phyloP scores from a whole-genome alignment of 2,113 vertebrate genomes.

The Boleophthalmus pectinirostris region DNA sequence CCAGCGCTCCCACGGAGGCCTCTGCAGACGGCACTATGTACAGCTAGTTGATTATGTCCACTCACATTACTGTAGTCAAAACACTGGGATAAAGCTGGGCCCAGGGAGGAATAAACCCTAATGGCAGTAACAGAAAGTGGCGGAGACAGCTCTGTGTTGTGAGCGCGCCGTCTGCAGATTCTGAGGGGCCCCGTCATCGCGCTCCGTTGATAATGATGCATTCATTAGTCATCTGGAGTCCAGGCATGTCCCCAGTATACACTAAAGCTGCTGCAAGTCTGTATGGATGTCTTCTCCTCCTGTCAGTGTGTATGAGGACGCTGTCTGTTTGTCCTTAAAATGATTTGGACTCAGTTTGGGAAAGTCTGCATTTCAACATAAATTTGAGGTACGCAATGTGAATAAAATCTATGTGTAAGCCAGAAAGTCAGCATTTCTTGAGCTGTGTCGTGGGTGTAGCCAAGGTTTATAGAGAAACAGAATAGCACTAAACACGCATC shows the following conservation, averaged over 20 bases:
- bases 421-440: conserved; percentile 1
- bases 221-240: conserved; percentile 64
- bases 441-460: background rate
- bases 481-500: background rate
- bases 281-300: background rate
- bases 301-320: conserved; percentile 8
- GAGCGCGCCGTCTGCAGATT: conserved; percentile 58
- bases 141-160: conserved; percentile 45
- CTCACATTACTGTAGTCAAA: conserved; percentile 57
- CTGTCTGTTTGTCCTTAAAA: conserved; percentile 13
- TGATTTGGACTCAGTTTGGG: conserved; percentile 35
- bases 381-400: conserved; percentile 39
- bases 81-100: conserved; percentile 56
- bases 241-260: conserved; percentile 50
- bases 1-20: conserved; percentile 44
- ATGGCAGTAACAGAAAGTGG: conserved; percentile 56
- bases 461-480: background rate
- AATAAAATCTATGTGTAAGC: background rate
- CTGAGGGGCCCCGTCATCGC: conserved; percentile 41
- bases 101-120: conserved; percentile 58
- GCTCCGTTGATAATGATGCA: conserved; percentile 60
- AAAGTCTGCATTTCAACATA: conserved; percentile 21
- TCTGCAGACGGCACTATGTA: conserved; percentile 27
- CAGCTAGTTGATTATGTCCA: conserved; percentile 58
- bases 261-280: conserved; percentile 41